Evolutionary conservation across 2,888 invertebrate species (phyloP), one percentile per base, ranked within the genome.

Genomic region (Endotricha flammealis): DNA sequence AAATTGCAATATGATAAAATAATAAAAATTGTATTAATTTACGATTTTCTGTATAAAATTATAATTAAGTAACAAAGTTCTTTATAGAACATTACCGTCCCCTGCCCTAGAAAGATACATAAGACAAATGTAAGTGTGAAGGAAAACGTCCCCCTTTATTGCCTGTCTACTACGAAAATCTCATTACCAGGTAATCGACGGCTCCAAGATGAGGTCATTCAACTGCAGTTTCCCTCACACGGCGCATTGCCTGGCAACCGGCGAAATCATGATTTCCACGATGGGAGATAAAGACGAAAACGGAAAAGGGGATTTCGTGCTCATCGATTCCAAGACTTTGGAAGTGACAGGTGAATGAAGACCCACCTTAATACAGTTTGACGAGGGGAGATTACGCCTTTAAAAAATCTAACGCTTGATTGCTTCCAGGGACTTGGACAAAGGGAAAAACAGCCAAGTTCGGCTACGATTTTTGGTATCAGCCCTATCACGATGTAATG

Each of bases 401-500:
- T 42, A 41, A 42, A 37, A 37, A 32, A 12, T 32, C 25, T 32
- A 16, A 23, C 32, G 32, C 32, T 27, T 31, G 36, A 36, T 31
- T 31, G 31, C 41, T 63, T 65, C 44, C 56, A 91, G 93, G 92
- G 6, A 90, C 92, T 0, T 96, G 95, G 95, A 91, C 92, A 0
- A 89, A 89, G 41, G 92, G 93, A 0, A 76, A 88, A 1, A 83
- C 89, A 47, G 92, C 94, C 0, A 78, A 89, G 34, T 95, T 94
- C 53, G 96, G 96, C 3, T 99, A 99, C 70, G 98, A 99, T 73
- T 99, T 95, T 70, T 98, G 98, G 98, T 98, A 98, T 71, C 98
- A 99, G 66, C 98, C 98, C 0, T 90, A 94, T 56, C 93, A 93
- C 57, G 95, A 99, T 74, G 90, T 95, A 0, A 94, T 99, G 92